Conservation (phyloP, 2,888 invertebrate species). For the Myathropa florea region DNA sequence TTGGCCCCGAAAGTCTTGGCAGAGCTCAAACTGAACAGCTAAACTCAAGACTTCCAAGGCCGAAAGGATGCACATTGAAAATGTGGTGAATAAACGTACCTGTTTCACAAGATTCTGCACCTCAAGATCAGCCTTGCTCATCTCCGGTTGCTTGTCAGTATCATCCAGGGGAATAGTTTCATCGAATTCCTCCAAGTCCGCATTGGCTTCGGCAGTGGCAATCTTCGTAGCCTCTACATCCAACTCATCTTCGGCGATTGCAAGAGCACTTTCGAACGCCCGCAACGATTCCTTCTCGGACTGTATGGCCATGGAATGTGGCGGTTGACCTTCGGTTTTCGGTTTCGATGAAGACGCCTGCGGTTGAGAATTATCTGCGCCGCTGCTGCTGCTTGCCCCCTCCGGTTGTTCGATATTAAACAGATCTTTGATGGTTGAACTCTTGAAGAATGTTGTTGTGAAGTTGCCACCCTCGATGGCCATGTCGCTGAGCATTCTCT, state of each 20-base stretch:
- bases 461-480: conserved; percentile 99
- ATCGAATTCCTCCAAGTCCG: conserved; percentile 96
- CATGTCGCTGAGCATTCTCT: conserved; percentile 95
- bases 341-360: conserved; percentile 71
- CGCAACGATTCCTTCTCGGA: conserved; percentile 83
- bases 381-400: conserved; percentile 83
- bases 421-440: conserved; percentile 95
- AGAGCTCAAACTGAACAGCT: conserved; percentile 30
- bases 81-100: conserved; percentile 80
- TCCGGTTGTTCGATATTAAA: conserved; percentile 89
- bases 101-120: conserved; percentile 87
- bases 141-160: conserved; percentile 79
- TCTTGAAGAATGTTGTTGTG: conserved; percentile 96
- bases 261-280: conserved; percentile 90
- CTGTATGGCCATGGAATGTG: conserved; percentile 71
- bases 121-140: conserved; percentile 88
- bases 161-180: conserved; percentile 95
- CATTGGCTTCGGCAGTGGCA: conserved; percentile 93
- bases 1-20: conserved; percentile 33
- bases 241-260: conserved; percentile 96
- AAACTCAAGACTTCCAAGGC: conserved; percentile 18
- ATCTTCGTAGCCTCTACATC: conserved; percentile 95
- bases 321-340: conserved; percentile 70
- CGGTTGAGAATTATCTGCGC: conserved; percentile 61
- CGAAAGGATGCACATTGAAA: neutral